Evolutionary conservation across 1,140 invertebrate genomes (phyloP).

Genomic region (Zelostemma sp.): DNA sequence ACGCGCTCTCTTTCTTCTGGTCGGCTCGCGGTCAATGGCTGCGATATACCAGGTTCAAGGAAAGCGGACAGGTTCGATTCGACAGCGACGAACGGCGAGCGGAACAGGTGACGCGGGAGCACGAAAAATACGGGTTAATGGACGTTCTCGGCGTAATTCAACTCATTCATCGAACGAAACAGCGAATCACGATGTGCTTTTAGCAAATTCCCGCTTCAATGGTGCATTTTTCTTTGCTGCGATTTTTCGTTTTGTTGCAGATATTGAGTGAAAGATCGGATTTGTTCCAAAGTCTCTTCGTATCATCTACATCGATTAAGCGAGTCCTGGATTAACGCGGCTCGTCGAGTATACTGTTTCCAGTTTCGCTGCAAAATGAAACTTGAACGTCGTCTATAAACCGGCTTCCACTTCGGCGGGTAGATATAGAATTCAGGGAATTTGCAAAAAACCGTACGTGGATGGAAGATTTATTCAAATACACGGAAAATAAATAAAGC

Average conservation of each 20-base stretch:
- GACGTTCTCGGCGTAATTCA: constrained; percentile 14
- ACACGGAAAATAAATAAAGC: background rate
- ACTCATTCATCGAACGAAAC: constrained; percentile 19
- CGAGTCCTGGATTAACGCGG: constrained; percentile 37
- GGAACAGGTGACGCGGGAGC: constrained; percentile 54
- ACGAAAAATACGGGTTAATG: constrained; percentile 59
- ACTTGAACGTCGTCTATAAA: constrained; percentile 31
- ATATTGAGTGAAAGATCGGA: constrained; percentile 2
- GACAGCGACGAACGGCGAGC: constrained; percentile 50
- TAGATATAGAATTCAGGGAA: constrained; percentile 31
- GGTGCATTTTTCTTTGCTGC: no score
- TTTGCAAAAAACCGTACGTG: constrained; percentile 36
- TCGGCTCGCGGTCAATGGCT: constrained; percentile 64
- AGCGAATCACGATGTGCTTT: no score
- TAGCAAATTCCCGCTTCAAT: no score
- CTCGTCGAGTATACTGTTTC: constrained; percentile 35
- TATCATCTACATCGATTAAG: constrained; percentile 45
- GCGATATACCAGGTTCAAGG: constrained; percentile 66
- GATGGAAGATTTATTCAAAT: constrained; percentile 16
- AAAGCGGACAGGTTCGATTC: constrained; percentile 67
- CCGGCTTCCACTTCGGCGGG: constrained; percentile 25
- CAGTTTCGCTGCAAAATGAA: constrained; percentile 36
- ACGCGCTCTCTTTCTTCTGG: constrained; percentile 37
- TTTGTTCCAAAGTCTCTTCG: constrained; percentile 29
- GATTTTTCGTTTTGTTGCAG: no score